These are phyloP conservation scores for Rhamphomyia laevipes DNA, from an alignment of 2,888 invertebrate species.

Conservation along the genomic window DNA sequence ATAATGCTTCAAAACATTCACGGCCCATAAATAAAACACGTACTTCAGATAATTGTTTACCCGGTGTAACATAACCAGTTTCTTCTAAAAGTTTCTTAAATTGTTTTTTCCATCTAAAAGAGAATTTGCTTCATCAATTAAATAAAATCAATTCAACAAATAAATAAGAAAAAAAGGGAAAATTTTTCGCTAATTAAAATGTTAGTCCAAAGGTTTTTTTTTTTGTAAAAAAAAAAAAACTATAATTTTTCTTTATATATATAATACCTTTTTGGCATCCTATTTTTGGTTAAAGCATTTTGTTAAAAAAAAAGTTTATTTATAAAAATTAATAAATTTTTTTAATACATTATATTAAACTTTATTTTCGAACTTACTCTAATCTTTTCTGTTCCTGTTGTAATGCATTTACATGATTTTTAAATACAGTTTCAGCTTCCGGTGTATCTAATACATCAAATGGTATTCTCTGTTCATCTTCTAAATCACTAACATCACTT, in stretches of 20 bases:
- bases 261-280: constrained; percentile 45
- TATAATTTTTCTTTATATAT: background rate
- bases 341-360: background rate
- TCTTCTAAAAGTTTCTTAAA: constrained; percentile 88
- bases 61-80: constrained; percentile 89
- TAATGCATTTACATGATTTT: constrained; percentile 79
- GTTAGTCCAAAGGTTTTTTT: background rate
- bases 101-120: constrained; percentile 76
- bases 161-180: constrained; percentile 4
- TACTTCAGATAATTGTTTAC: constrained; percentile 85
- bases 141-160: background rate
- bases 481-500: constrained; percentile 47
- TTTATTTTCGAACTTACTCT: constrained; percentile 53
- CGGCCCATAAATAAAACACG: constrained; percentile 85
- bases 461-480: constrained; percentile 69
- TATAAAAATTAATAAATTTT: too few species aligned
- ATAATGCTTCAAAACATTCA: constrained; percentile 85
- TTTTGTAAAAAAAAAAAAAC: background rate
- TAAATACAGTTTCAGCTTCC: constrained; percentile 86
- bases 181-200: constrained; percentile 1
- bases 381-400: constrained; percentile 85
- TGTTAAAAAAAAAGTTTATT: background rate
- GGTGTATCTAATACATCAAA: constrained; percentile 83
- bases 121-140: background rate
- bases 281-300: constrained; percentile 5